Evolutionary conservation across 1,140 invertebrate genomes (phyloP).

Genomic region (Hermetia illucens): DNA sequence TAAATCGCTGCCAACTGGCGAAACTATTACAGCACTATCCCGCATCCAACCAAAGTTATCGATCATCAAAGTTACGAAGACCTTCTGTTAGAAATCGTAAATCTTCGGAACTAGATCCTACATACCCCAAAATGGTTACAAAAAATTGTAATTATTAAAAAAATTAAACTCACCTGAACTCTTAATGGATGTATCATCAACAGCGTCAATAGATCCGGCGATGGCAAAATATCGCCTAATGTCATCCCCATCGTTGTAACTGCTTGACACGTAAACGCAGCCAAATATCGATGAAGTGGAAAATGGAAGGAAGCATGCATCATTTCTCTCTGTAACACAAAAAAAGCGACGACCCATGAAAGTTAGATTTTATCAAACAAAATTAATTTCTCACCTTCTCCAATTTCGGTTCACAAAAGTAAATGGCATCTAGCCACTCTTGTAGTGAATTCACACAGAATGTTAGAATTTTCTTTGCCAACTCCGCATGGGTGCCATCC

Average conservation of each 20-base stretch:
- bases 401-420: conserved; percentile 52
- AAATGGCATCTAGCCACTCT: conserved; percentile 75
- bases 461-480: conserved; percentile 58
- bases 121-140: no score
- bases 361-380: not conserved
- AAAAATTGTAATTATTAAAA: no score
- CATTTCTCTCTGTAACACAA: conserved; percentile 46
- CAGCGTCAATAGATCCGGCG: conserved; percentile 59
- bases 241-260: conserved; percentile 65
- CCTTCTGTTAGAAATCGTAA: no score
- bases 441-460: conserved; percentile 61
- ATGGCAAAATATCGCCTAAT: conserved; percentile 64
- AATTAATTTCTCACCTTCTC: conserved; percentile 29
- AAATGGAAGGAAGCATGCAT: conserved; percentile 89
- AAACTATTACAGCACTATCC: no score
- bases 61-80: no score
- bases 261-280: conserved; percentile 82
- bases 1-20: no score
- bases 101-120: no score
- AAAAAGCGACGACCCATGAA: not conserved
- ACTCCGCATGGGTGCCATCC: conserved; percentile 49
- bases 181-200: conserved; percentile 81
- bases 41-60: no score
- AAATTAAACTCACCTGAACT: conserved; percentile 57
- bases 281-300: conserved; percentile 86